Conservation (phyloP, 2,797 vertebrate genomes). For the Labroides dimidiatus region DNA sequence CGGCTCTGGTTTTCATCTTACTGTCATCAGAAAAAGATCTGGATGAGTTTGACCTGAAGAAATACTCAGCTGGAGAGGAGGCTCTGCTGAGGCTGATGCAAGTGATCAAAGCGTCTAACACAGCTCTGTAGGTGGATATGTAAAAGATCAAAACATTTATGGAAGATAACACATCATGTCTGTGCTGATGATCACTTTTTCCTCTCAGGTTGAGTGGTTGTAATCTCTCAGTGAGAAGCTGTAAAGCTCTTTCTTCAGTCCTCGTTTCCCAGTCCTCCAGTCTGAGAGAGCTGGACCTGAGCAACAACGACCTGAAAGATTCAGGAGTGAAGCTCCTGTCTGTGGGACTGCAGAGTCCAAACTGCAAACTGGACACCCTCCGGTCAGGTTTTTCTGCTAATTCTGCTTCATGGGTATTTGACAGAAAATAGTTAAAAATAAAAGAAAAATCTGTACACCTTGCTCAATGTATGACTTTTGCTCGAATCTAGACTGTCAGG, state of each 20-base stretch:
- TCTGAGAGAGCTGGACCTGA: slow-evolving; percentile 8
- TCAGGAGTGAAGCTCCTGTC: slow-evolving; percentile 2
- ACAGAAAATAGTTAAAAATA: too few relatives aligned
- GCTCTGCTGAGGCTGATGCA: slow-evolving; percentile 20
- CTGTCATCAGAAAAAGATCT: slow-evolving; percentile 15
- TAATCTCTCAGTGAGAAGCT: not conserved
- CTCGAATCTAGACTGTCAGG: not conserved
- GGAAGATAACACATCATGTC: too few relatives aligned
- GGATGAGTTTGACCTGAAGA: slow-evolving; percentile 2
- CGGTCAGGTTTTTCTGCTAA: slow-evolving; percentile 2
- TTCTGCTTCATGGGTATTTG: too few relatives aligned
- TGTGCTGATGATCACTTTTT: too few relatives aligned
- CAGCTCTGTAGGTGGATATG: not conserved
- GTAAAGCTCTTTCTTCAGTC: not conserved
- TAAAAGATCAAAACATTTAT: too few relatives aligned
- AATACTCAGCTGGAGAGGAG: slow-evolving; percentile 11
- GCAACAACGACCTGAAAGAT: slow-evolving; percentile 1
- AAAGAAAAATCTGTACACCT: too few relatives aligned
- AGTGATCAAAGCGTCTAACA: slow-evolving; percentile 1
- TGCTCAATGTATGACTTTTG: not conserved
- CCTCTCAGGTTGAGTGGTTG: not conserved
- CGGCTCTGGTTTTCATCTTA: slow-evolving; percentile 23
- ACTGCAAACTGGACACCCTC: slow-evolving; percentile 7
- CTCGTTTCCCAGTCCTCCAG: not conserved
- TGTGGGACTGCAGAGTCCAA: not conserved